Conservation (phyloP, 2,797 vertebrate species). For the Ficedula albicollis region DNA sequence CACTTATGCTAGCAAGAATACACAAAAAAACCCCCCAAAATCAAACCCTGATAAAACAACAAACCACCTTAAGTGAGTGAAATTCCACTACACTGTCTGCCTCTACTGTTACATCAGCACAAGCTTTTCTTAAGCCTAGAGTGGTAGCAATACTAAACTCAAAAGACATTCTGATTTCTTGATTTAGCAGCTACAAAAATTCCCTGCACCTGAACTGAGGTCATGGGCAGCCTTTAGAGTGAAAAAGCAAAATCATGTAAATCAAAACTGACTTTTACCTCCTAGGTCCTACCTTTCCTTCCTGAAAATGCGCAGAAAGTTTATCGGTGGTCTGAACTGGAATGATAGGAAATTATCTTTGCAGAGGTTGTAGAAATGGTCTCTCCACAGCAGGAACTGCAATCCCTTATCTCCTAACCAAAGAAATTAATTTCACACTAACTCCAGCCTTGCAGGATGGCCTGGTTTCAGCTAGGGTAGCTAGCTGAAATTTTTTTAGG, state of each 20-base stretch:
- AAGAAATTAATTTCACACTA: background rate
- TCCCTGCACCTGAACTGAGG: background rate
- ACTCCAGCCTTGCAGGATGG: background rate
- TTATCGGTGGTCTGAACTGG: background rate
- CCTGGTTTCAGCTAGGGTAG: background rate
- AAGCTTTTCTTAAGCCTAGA: background rate
- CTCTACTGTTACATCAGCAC: background rate
- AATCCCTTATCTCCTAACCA: background rate
- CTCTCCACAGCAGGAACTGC: background rate
- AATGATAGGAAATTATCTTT: background rate
- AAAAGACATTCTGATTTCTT: background rate
- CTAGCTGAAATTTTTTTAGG: no score
- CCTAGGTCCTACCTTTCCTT: background rate
- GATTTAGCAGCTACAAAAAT: background rate
- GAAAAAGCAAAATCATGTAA: background rate
- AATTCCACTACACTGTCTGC: background rate
- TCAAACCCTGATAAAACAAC: background rate
- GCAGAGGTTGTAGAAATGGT: background rate
- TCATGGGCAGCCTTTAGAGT: background rate
- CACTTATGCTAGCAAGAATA: background rate
- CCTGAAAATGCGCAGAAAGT: background rate
- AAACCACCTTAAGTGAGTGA: background rate
- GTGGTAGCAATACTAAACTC: background rate
- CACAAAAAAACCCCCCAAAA: background rate
- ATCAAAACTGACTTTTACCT: background rate